Conservation (phyloP, 30 jellyfish, hydroid and myxozoan species). For the Turritopsis dohrnii region DNA sequence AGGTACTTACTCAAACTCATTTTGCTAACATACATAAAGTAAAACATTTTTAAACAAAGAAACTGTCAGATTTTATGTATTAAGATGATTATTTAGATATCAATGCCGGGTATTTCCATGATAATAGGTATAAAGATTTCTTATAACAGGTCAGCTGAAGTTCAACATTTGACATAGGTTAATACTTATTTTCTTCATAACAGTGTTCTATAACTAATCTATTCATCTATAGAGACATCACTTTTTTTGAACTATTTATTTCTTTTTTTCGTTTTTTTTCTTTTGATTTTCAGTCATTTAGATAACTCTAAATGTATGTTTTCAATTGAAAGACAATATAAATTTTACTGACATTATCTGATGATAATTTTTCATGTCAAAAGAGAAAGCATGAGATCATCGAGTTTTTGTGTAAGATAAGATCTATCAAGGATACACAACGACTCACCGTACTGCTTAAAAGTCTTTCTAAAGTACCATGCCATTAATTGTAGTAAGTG, state of each 20-base stretch:
- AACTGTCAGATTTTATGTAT: not conserved
- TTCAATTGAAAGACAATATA: not conserved
- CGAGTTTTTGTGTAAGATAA: not conserved
- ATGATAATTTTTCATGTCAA: not conserved
- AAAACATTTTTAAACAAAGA: not conserved
- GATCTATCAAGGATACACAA: not conserved
- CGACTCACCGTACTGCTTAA: not conserved
- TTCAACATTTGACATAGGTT: not conserved
- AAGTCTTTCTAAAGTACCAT: not conserved
- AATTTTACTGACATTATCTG: not conserved
- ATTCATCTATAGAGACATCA: not conserved
- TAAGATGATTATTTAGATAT: not conserved
- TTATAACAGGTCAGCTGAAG: not conserved
- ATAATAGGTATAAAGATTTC: not conserved
- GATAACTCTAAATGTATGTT: not conserved
- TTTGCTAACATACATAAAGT: not conserved
- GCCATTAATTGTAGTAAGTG: not conserved
- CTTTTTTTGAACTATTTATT: not conserved
- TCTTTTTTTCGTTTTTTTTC: not conserved
- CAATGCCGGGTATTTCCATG: not conserved
- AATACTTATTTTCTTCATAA: not conserved
- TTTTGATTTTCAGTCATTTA: not conserved
- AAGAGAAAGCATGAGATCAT: conserved; percentile 1
- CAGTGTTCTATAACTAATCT: not conserved
- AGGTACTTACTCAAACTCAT: not conserved